Evolutionary conservation across 2,888 invertebrate genomes (phyloP).

Genomic region (Argyresthia albistria): DNA sequence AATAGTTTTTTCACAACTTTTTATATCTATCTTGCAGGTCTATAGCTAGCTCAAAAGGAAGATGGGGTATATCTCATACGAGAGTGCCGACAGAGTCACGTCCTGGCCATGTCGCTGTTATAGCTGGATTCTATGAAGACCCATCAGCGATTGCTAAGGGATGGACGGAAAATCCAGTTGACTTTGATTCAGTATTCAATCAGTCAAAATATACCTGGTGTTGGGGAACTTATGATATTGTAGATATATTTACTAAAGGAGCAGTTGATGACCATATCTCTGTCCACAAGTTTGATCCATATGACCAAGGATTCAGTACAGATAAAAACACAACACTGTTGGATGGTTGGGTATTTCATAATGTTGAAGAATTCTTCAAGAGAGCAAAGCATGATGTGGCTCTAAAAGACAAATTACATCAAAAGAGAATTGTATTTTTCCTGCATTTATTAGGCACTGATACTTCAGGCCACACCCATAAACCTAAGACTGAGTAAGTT

Average conservation of each 20-base stretch:
- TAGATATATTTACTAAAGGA: conserved; percentile 91
- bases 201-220: conserved; percentile 87
- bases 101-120: conserved; percentile 96
- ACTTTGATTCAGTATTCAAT: conserved; percentile 98
- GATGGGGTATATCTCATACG: conserved; percentile 90
- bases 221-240: conserved; percentile 97
- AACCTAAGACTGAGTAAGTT: conserved; percentile 86
- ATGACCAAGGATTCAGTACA: conserved; percentile 61
- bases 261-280: conserved; percentile 54
- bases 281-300: conserved; percentile 71
- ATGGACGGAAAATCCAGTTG: conserved; percentile 97
- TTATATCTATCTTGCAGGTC: conserved; percentile 38
- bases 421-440: conserved; percentile 82
- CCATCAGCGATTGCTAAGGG: conserved; percentile 96
- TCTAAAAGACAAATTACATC: conserved; percentile 44
- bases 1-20: background rate
- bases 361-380: conserved; percentile 76
- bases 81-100: conserved; percentile 97
- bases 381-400: conserved; percentile 41
- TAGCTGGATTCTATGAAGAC: conserved; percentile 98
- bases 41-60: conserved; percentile 69
- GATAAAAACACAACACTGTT: conserved; percentile 63
- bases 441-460: conserved; percentile 95
- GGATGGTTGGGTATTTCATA: conserved; percentile 94
- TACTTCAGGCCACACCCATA: conserved; percentile 94